Evolutionary conservation across 2,888 invertebrate species (phyloP), one percentile per base, ranked within the genome.

Genomic region (Eupithecia tripunctaria): DNA sequence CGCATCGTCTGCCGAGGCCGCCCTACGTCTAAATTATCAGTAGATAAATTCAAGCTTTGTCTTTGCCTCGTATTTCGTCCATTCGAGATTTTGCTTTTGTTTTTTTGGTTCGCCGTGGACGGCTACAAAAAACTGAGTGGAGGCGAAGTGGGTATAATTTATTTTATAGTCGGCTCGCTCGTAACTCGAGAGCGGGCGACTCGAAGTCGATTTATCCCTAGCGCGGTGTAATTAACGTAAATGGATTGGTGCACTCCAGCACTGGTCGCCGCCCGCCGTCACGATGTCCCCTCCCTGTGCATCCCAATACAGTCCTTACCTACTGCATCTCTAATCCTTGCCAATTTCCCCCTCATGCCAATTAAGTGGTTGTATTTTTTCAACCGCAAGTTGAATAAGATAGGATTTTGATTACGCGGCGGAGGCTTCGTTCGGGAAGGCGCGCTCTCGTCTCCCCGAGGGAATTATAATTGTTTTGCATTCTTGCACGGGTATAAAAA

Each of bases 21-120:
- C 89, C 91, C 92, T 93, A 93, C 93, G 93, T 94, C 94, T 94
- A 94, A 93, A 94, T 94, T 94, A 94, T 94, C 94, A 93, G 94
- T 94, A 94, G 94, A 94, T 94, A 94, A 93, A 93, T 94, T 94
- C 91, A 90, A 92, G 92, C 93, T 93, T 93, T 94, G 94, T 94
- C 94, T 94, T 94, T 94, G 93, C 91, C 90, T 94, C 93, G 92
- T 93, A 94, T 93, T 93, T 94, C 93, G 94, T 93, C 92, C 92
- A 93, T 91, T 91, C 89, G 88, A 92, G 88, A 91, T 91, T 92
- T 92, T 86, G 88, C 91, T 91, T 93, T 94, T 92, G 89, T 91
- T 89, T 89, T 89, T 89, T 87, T 86, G 80, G 76, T 87, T 88
- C 84, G 84, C 86, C 85, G 86, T 87, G 90, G 89, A 88, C 86